Base-by-base conservation (phyloP, 1,140 invertebrate species). In the Pseudobourletiella spinata region DNA sequence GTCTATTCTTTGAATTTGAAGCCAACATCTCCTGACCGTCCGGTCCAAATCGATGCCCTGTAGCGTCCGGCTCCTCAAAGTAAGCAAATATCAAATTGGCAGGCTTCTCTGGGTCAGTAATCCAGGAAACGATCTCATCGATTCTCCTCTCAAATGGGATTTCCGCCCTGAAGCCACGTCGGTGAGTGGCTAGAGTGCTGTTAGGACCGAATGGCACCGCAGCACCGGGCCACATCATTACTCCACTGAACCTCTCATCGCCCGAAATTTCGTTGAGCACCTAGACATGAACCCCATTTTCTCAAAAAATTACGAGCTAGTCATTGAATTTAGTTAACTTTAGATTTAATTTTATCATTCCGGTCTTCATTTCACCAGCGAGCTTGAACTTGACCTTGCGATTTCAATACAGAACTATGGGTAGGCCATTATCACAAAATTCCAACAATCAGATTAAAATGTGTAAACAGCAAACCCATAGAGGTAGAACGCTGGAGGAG, bases 81-180 rank as follows among this genome's bases (percentile, higher is more conserved):
- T 89, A 89, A 15, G 86, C 43, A 70, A 85, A 77, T 3, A 86
- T 80, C 55, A 87, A 75, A 73, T 84, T 82, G 2, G 81, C 79
- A 29, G 83, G 79, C 51, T 73, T 78, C n/a, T 59, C 71, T 1
- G 78, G 74, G 67, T 84, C 66, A 16, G 72, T 73, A 54, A 89
- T 80, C 86, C 86, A 89, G 0, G 78, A 73, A 2, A 89, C 76
- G 1, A 84, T 73, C 65, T 75, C 77, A 64, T 85, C 80, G n/a
- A 87, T 73, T 58, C 84, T 73, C 1, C 76, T 57, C 46, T 78
- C 74, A 75, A 79, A 86, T 32, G 80, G 68, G 3, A 78, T 66
- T 4, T 67, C 72, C 1, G 65, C 39, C 54, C 83, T 80, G 72
- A 73, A 82, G 3, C 1, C 11, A 26, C 18, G 11, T 2, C 16